A percentile compares a stretch with the other conserved stretches of the same genome.
These are phyloP conservation scores for Pteronotus mesoamericanus DNA, from an alignment of 2,797 vertebrate genomes.

Conservation along the genomic window DNA sequence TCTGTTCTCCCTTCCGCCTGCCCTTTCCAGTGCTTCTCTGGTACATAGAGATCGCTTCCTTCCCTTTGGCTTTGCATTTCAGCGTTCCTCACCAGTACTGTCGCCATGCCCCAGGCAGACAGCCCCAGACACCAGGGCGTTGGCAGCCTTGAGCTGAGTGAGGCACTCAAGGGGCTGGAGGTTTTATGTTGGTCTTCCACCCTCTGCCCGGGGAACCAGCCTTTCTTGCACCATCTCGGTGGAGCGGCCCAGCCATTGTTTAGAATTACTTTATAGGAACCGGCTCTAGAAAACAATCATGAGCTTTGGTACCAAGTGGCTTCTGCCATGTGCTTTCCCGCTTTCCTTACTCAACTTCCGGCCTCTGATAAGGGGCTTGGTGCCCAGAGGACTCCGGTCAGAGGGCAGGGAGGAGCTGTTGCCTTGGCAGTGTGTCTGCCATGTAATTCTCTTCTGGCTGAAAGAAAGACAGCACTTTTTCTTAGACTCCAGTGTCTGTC, in stretches of 20 bases:
- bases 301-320: not conserved
- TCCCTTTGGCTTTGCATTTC: not conserved
- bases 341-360: not conserved
- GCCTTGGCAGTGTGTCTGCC: not conserved
- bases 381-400: not conserved
- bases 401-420: not conserved
- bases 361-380: not conserved
- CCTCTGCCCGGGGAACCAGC: not conserved
- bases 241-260: not conserved
- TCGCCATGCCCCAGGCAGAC: not conserved
- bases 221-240: rapidly evolving
- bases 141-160: not conserved
- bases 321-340: not conserved
- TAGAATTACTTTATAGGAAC: not conserved
- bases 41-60: not conserved
- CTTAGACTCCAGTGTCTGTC: not conserved
- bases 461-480: not conserved
- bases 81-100: not conserved
- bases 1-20: not conserved
- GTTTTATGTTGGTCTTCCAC: not conserved
- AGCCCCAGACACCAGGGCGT: not conserved
- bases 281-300: not conserved
- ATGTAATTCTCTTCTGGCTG: not conserved
- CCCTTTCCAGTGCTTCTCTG: not conserved
- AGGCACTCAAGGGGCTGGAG: not conserved